Percentiles rank a stretch among this genome's conserved stretches.
Evolutionary conservation across 2,888 invertebrate species (phyloP).

Genomic region (Craniophora ligustri): DNA sequence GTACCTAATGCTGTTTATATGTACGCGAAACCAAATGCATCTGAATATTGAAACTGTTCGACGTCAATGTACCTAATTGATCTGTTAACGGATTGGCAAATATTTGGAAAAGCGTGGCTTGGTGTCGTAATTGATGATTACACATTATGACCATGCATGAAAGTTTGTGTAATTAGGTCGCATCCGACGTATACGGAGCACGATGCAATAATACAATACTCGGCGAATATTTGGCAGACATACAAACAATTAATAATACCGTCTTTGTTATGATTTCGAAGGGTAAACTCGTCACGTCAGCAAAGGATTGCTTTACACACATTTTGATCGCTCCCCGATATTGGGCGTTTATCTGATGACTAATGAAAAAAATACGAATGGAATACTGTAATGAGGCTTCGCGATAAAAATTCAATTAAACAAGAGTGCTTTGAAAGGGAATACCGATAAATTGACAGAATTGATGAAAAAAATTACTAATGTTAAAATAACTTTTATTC

Average conservation of each 20-base stretch:
- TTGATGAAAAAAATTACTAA: slow-evolving; percentile 28
- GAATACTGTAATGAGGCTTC: slow-evolving; percentile 31
- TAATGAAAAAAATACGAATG: slow-evolving; percentile 25
- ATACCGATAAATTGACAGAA: slow-evolving; percentile 41
- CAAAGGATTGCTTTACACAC: slow-evolving; percentile 61
- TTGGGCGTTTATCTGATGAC: slow-evolving; percentile 16
- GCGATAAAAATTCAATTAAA: slow-evolving; percentile 42
- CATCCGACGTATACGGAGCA: slow-evolving; percentile 5
- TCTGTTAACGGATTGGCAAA: slow-evolving; percentile 27
- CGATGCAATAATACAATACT: slow-evolving; percentile 36
- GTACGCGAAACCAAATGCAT: slow-evolving; percentile 20
- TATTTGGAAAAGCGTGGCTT: slow-evolving; percentile 25
- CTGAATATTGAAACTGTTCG: slow-evolving; percentile 33
- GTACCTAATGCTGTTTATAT: slow-evolving; percentile 24
- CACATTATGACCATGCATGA: background rate
- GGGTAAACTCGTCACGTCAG: slow-evolving; percentile 55
- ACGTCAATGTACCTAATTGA: slow-evolving; percentile 37
- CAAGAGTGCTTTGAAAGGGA: slow-evolving; percentile 26
- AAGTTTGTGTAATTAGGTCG: slow-evolving; percentile 22
- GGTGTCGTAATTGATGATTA: slow-evolving; percentile 9
- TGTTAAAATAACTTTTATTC: slow-evolving; percentile 44
- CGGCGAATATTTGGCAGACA: slow-evolving; percentile 34
- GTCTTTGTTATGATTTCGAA: slow-evolving; percentile 58
- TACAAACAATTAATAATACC: slow-evolving; percentile 21
- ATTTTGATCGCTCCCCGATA: slow-evolving; percentile 40